Base-by-base conservation (phyloP, 2,113 vertebrate species). In the Sakesphorus luctuosus region DNA sequence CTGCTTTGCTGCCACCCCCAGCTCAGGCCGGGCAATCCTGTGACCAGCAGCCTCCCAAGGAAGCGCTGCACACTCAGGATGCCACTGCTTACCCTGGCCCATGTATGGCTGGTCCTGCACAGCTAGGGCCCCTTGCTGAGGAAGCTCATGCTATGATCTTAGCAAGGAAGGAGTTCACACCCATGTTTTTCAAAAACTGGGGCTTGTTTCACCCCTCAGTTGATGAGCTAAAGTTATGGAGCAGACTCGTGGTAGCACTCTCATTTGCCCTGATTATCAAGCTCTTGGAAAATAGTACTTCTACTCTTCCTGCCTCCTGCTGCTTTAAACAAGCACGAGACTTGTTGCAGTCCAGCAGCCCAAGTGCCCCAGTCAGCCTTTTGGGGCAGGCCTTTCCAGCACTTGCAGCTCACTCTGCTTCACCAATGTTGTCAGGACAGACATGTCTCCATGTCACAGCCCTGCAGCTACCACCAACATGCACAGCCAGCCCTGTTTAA, bases 1-100 rank as follows among this genome's bases (percentile, higher is more conserved):
- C 25, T 49, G 11, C 52, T 67, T 26, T 8, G 6, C 16, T 74
- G 66, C 25, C 52, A 62, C 19, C 3, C 17, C n/a, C 16, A 1
- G 6, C 9, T 63, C 13, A 13, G 72, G 36, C 14, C 25, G 2
- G 2, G 19, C 13, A 52, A 24, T 72, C 52, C n/a, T 0, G 0
- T 31, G 14, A 23, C 62, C 43, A 53, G 62, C 19, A 72, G 23
- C 29, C 23, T 0, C 0, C 7, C 43, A 38, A 80, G 20, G 18
- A 47, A 31, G 7, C 8, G 80, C 43, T 67, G 43, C 23, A 71
- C 9, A 29, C 11, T 29, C 13, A 74, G 14, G 3, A 31, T 61
- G 4, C 7, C 9, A 28, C 21, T 59, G 16, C 17, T 82, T 81
- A 58, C 24, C 9, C 18, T 85, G 59, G 20, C 8, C n/a, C n/a